Base-by-base conservation (phyloP, 2,888 invertebrate genomes). In the Ophion costatus region DNA sequence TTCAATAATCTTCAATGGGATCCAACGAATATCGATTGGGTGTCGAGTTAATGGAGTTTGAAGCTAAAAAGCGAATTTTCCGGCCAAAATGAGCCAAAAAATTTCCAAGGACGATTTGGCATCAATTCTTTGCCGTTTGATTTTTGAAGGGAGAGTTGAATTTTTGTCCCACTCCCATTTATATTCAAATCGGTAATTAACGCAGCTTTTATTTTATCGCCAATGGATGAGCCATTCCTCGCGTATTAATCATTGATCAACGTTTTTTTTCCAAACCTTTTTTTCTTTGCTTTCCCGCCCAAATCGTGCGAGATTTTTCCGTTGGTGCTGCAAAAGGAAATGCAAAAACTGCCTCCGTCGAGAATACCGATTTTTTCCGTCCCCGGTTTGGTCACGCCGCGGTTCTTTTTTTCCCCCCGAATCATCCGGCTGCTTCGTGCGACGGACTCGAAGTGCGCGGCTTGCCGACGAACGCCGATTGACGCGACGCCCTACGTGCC, bases 311-410 rank as follows among this genome's bases (percentile, higher is more conserved):
- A 85, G 73, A 77, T 81, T 66, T 71, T 67, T 82, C 71, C 81
- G 86, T 85, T 88, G 88, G 89, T 90, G 90, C 90, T 89, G 84
- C 80, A 73, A 56, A 29, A 79, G 69, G 51, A 51, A 69, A 38
- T 56, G 14, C 42, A 33, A 64, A 69, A 75, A 85, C 80, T 86
- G 83, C 86, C 86, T 81, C 81, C 24, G 67, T 63, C 29, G 76
- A 80, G 69, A 74, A 73, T 69, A 29, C 17, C 51, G 51, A 51
- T 51, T 51, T 51, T 51, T 45, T 11, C 45, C 17, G 17, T 51
- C 17, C 51, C 17, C 14, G 51, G 17, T 51, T 51, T 51, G 17
- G 14, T 51, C 51, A 17, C 14, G 11, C 51, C 51, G 51, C 51
- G 51, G 51, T 51, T 51, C 4, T 5, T 51, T 61, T 42, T 61